Conservation (phyloP, 1,140 invertebrate species). For the Eulimnadia texana region DNA sequence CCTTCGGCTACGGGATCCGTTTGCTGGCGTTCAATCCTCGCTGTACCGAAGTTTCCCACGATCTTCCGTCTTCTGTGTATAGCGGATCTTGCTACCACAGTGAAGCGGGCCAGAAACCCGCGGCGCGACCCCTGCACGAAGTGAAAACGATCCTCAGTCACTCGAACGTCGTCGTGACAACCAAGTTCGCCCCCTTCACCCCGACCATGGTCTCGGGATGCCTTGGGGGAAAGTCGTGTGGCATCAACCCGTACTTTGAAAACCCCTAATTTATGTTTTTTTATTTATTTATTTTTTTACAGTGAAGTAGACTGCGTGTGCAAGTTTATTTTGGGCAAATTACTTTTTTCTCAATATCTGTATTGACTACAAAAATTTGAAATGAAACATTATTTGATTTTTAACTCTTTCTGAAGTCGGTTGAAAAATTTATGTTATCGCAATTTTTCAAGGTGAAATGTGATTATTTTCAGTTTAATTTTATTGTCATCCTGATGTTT, state of each 20-base stretch:
- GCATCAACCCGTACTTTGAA: slow-evolving; percentile 59
- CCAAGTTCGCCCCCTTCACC: slow-evolving; percentile 75
- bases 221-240: slow-evolving; percentile 72
- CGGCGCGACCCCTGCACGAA: slow-evolving; percentile 38
- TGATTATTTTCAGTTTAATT: no score
- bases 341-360: no score
- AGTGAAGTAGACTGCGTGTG: no score
- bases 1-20: slow-evolving; percentile 67
- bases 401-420: no score
- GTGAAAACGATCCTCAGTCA: slow-evolving; percentile 56
- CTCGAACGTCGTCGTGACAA: slow-evolving; percentile 70
- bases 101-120: slow-evolving; percentile 21
- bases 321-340: no score
- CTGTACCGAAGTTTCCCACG: slow-evolving; percentile 62
- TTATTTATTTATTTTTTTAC: background rate
- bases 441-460: no score
- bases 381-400: no score
- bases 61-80: slow-evolving; percentile 32
- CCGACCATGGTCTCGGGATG: slow-evolving; percentile 76
- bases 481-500: no score
- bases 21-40: slow-evolving; percentile 60
- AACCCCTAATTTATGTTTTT: background rate
- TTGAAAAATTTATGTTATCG: no score
- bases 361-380: no score
- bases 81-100: slow-evolving; percentile 3